Evolutionary conservation across 2,888 invertebrate species (phyloP), one percentile per base, ranked within the genome.

Genomic region (Anagyrus pseudococci): DNA sequence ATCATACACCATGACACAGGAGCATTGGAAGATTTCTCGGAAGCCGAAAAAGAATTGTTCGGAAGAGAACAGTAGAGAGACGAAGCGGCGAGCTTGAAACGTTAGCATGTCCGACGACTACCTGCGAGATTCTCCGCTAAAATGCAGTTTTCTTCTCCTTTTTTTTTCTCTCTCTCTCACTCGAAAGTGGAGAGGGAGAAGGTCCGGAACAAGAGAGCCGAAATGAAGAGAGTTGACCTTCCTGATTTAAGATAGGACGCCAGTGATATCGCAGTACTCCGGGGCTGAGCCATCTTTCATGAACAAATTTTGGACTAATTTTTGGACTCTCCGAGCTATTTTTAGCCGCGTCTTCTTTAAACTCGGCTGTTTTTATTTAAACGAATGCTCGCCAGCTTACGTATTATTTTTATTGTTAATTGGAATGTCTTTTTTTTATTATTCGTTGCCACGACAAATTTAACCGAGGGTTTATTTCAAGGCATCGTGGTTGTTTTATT

Each of bases 201-300:
- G 56, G 46, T 19, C 43, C 43, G 3, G 2, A 10, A 3, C 4
- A 50, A 62, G 57, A 58, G 10, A 49, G 25, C 29, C 3, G 33
- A 37, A 37, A 37, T 2, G 33, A 37, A 8, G 8, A 15, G 29
- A 15, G 33, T 55, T 62, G 48, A 60, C 58, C 56, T 59, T 50
- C 57, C 55, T 62, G 62, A 62, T 58, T 58, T 25, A 13, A 62
- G 63, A 61, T 59, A 60, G 49, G 50, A 43, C 58, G 62, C 58
- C 54, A 59, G 29, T 57, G 59, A 60, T 62, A 66, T 33, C 41
- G 22, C 44, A 23, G 23, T n/a, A n/a, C n/a, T n/a, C 20, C 48
- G 50, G 8, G 23, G 50, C 50, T 66, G 58, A 58, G 50, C 64
- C 63, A 59, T 67, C 50, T 60, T 66, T 67, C 54, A 20, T 55